Base-by-base conservation (phyloP, 2,797 vertebrate species). In the Hipposideros larvatus region DNA sequence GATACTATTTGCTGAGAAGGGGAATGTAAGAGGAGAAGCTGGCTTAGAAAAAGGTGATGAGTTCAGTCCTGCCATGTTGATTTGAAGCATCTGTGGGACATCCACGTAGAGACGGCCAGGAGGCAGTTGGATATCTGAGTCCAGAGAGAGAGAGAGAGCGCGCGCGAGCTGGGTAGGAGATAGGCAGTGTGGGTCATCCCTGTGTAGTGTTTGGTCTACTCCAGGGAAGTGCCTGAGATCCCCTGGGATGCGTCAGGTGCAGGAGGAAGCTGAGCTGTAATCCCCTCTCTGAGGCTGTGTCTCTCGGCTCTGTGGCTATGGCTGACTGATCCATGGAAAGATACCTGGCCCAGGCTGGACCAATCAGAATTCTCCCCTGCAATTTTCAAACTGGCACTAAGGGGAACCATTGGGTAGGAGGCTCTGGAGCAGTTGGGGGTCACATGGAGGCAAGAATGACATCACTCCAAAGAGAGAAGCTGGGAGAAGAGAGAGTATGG, bases 361-460 rank as follows among this genome's bases (percentile, higher is more conserved):
- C 63, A 88, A 61, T 95, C 87, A 53, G 80, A 95, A 83, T 34
- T 24, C 24, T 96, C 82, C 73, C 37, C 37, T 83, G 83, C 34
- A 28, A 46, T 55, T 92, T 86, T 89, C 63, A 70, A 94, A 84
- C 34, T 71, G 43, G 65, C 6, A 11, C 19, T 43, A 87, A 79
- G 48, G 65, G 68, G 68, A 80, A 13, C 24, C n/a, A 0, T 4
- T 18, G 8, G 48, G 28, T 31, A 75, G 65, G 84, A 95, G 28
- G 74, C 11, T 77, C 57, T 92, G 28, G 75, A 82, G 6, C 77
- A 65, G n/a, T n/a, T 79, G 41, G n/a, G 28, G 48, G 43, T 94
- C 83, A 73, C 1, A 2, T 41, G 37, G 71, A 53, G 31, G 87
- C n/a, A 48, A 96, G 66, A 92, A 86, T 66, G n/a, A 15, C 19